A percentile compares a stretch with the other conserved stretches of the same genome.
These are phyloP conservation scores for Lordiphosa clarofinis DNA, from an alignment of 1,140 invertebrate species.

Conservation along the genomic window DNA sequence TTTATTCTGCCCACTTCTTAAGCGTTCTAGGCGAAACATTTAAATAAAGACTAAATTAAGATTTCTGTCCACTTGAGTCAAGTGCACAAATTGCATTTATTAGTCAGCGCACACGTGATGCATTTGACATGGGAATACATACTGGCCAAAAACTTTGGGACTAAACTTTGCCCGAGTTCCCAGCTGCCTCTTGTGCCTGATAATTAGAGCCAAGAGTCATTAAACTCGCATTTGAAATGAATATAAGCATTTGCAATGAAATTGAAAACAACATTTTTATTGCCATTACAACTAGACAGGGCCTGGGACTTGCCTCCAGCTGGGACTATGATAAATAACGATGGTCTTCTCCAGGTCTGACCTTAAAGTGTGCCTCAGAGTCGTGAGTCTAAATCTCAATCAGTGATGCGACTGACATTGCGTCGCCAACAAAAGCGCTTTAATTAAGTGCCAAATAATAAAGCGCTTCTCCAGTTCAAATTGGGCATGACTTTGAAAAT, in stretches of 20 bases:
- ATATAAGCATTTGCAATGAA: conserved; percentile 17
- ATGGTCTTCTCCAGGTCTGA: conserved; percentile 19
- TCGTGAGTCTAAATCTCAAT: conserved; percentile 10
- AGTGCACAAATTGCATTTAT: conserved; percentile 68
- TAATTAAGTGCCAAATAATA: conserved; percentile 55
- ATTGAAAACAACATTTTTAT: conserved; percentile 38
- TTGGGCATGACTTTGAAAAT: conserved; percentile 33
- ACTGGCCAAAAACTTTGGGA: background rate
- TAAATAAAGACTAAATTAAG: conserved; percentile 70
- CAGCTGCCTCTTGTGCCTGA: conserved; percentile 39
- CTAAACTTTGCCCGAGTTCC: conserved; percentile 7
- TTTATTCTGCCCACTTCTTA: too few species aligned
- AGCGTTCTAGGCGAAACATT: too few species aligned
- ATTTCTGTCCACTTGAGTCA: conserved; percentile 62
- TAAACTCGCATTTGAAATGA: conserved; percentile 59
- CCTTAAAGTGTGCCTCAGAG: conserved; percentile 37
- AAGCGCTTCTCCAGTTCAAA: conserved; percentile 29
- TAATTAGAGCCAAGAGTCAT: conserved; percentile 53
- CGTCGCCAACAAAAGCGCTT: conserved; percentile 25
- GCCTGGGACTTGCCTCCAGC: background rate
- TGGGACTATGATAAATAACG: conserved; percentile 29
- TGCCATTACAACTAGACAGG: conserved; percentile 23
- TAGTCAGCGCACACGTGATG: conserved; percentile 42
- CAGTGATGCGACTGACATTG: conserved; percentile 26
- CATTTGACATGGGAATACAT: conserved; percentile 9